A percentile compares a stretch with the other conserved stretches of the same genome.
These are phyloP conservation scores for Drosophila putrida DNA, from an alignment of 2,888 invertebrate genomes.

Conservation along the genomic window DNA sequence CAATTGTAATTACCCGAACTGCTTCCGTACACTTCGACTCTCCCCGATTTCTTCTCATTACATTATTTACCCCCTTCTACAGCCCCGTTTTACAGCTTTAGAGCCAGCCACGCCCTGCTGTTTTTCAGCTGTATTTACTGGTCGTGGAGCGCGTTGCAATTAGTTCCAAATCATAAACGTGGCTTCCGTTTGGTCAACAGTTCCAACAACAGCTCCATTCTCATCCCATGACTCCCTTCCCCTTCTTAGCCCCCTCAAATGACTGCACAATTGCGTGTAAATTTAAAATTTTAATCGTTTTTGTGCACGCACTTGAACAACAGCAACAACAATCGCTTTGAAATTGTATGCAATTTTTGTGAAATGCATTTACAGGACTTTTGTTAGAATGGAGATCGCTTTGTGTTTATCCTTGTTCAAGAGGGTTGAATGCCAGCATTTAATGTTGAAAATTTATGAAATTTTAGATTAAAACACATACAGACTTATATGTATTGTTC, in stretches of 20 bases:
- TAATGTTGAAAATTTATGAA: conserved; percentile 16
- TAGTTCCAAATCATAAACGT: conserved; percentile 80
- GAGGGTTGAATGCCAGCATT: conserved; percentile 20
- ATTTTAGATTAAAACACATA: conserved; percentile 2
- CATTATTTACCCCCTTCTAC: background rate
- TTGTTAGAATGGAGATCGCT: background rate
- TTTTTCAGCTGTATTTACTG: conserved; percentile 58
- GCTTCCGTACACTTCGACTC: conserved; percentile 44
- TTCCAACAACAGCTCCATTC: conserved; percentile 13
- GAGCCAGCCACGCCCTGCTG: conserved; percentile 23
- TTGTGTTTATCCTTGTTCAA: too few relatives aligned
- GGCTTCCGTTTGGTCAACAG: conserved; percentile 65
- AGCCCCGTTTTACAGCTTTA: background rate
- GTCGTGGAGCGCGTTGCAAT: conserved; percentile 67
- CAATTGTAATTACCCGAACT: conserved; percentile 79
- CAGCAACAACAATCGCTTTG: conserved; percentile 29
- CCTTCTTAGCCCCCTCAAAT: conserved; percentile 1
- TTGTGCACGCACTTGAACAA: conserved; percentile 58
- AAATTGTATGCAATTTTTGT: conserved; percentile 54
- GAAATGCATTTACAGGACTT: conserved; percentile 30
- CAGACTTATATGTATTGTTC: background rate
- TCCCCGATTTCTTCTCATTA: background rate
- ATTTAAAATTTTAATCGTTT: conserved; percentile 78
- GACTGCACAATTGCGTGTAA: conserved; percentile 68
- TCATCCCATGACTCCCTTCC: background rate